A percentile compares a stretch with the other conserved stretches of the same genome.
These are phyloP conservation scores for Smittia aterrima DNA, from an alignment of 2,888 invertebrate genomes.

Conservation along the genomic window DNA sequence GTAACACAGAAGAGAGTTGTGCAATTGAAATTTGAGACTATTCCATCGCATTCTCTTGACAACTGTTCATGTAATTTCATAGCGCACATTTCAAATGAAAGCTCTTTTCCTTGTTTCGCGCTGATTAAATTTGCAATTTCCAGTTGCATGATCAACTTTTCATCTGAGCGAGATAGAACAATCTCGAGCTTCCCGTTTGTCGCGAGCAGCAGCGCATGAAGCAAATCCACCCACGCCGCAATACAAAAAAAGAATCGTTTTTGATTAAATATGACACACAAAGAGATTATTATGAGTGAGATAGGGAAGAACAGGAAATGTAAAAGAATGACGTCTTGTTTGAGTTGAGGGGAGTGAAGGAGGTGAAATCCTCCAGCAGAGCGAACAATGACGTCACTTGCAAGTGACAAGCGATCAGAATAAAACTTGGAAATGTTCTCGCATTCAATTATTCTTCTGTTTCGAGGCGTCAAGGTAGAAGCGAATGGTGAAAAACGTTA, in stretches of 20 bases:
- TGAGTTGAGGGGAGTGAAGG: not conserved
- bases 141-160: constrained; percentile 31
- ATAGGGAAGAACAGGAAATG: not conserved
- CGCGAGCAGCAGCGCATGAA: not conserved
- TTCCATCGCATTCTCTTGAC: not conserved
- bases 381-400: no score
- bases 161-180: constrained; percentile 8
- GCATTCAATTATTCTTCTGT: no score
- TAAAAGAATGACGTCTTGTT: not conserved
- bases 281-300: not conserved
- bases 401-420: no score
- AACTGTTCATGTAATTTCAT: constrained; percentile 15
- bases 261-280: constrained; percentile 1
- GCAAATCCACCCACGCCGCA: not conserved
- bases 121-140: constrained; percentile 26
- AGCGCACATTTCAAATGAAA: not conserved
- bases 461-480: not conserved
- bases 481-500: not conserved
- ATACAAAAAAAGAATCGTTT: not conserved
- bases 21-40: constrained; percentile 38
- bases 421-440: no score
- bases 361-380: no score
- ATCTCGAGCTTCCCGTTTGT: no score
- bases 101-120: not conserved
- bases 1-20: constrained; percentile 12